Evolutionary conservation across 2,888 invertebrate genomes (phyloP), one percentile per base, ranked within the genome.

Genomic region (Campoplex nolae): DNA sequence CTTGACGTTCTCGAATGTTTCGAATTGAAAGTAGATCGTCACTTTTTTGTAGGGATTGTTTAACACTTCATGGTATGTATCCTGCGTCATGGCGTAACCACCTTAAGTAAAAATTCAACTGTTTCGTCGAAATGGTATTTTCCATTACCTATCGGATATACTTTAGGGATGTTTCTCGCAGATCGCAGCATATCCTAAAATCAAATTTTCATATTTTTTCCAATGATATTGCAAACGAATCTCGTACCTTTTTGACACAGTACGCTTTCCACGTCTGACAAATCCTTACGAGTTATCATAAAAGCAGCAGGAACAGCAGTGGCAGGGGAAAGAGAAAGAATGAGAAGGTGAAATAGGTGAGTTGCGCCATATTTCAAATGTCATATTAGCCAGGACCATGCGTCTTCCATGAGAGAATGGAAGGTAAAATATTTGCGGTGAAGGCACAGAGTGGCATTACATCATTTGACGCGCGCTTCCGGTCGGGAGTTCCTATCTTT

Each of bases 321-420:
- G 65, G 75, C 80, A 42, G n/a, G 62, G 56, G 23, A 54, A 51
- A 68, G 65, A 56, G 75, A 73, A 83, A 79, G 87, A 81, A 77
- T 83, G 76, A 76, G 88, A 83, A 87, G 83, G 87, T 82, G 85
- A 82, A 76, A 89, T 71, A 84, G 87, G 84, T 87, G 88, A 90
- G 89, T 90, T 84, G 83, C 88, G 90, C 91, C 91, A 92, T 93
- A 93, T 93, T 93, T 92, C 92, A 93, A 91, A 92, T 87, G 92
- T 93, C 93, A 92, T 93, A 93, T 93, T 93, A 93, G 92, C 91
- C 89, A 90, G 87, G 91, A 91, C 92, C 91, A 92, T 92, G 93
- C 92, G 90, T 92, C 92, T 92, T 92, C 92, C 90, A 91, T 90
- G 90, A 88, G 90, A 90, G 38, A 70, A 45, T 45, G 51, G n/a